Base-by-base conservation (phyloP, 2,113 vertebrate species). In the Ochotona curzoniae region DNA sequence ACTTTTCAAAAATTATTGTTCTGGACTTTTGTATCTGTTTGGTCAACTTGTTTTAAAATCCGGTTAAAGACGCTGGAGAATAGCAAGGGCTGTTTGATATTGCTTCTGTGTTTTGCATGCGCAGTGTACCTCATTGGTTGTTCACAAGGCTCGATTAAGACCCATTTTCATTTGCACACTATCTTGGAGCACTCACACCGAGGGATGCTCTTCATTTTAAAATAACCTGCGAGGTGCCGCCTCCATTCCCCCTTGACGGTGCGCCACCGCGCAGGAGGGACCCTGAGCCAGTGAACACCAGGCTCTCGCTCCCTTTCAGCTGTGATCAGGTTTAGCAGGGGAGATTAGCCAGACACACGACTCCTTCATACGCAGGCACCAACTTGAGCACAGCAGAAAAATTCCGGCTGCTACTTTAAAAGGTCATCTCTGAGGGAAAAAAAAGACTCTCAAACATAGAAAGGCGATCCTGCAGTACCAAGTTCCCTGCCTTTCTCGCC, bases 311-410 rank as follows among this genome's bases (percentile, higher is more conserved):
- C 85, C 69, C 30, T 82, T 32, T 32, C 51, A n/a, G 30, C 11
- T 78, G n/a, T 63, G 54, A 14, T 92, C 63, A 71, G 63, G 32
- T 67, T 28, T 15, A 51, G 47, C 5, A 4, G 20, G 23, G 28
- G 67, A 54, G 87, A 69, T 28, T 91, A 80, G 54, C 2, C n/a
- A 79, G 35, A 44, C 38, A 47, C 18, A 57, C 18, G 83, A 83
- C 64, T 90, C 67, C n/a, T 57, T 64, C 85, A 76, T 18, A 49
- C 44, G 57, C 75, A 75, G 81, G 63, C 69, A 93, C 25, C 82
- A 71, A 88, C 28, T 2, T 38, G 75, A 94, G 63, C 15, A n/a
- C 63, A 51, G 38, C 60, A 61, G 47, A 76, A 78, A 35, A 90
- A 81, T 47, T 73, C 63, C 38, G 54, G n/a, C 51, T 67, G 38